phyloP scores from a whole-genome alignment of 2,888 invertebrate genomes.

The Drosophila maculinotata region DNA sequence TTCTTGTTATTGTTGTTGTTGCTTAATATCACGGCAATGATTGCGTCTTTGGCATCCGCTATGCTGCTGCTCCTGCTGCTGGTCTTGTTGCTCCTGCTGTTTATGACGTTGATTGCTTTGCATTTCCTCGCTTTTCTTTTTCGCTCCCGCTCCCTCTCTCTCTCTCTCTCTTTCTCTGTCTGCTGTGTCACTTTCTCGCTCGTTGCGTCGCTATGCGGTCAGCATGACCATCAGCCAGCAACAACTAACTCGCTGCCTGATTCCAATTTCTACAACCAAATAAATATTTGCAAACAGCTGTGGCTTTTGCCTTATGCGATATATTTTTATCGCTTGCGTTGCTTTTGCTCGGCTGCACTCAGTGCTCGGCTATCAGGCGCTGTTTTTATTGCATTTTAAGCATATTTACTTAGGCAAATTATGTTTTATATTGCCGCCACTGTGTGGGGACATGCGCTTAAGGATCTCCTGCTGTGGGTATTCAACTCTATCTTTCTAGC shows the following conservation, averaged over 20 bases:
- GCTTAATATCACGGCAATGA: constrained; percentile 20
- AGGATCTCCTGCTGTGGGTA: constrained; percentile 19
- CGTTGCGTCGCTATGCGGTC: constrained; percentile 13
- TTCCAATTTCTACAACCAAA: constrained; percentile 16
- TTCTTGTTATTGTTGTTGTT: constrained; percentile 23
- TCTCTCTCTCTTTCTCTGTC: constrained; percentile 13
- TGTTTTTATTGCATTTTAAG: constrained; percentile 58
- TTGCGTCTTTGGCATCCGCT: constrained; percentile 21
- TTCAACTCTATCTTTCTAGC: neutral
- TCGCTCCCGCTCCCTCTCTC: too few species aligned
- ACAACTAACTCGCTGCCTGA: constrained; percentile 15
- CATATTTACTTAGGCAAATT: constrained; percentile 64
- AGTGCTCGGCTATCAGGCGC: neutral
- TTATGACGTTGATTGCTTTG: constrained; percentile 77
- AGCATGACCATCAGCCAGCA: constrained; percentile 29
- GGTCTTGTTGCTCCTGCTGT: constrained; percentile 45
- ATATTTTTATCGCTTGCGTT: constrained; percentile 33
- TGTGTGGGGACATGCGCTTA: constrained; percentile 24
- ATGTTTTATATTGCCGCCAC: constrained; percentile 44
- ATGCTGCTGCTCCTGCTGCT: constrained; percentile 35
- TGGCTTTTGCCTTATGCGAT: constrained; percentile 7
- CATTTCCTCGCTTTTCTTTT: constrained; percentile 70
- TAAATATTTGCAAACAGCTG: constrained; percentile 25
- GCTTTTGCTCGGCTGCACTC: constrained; percentile 14
- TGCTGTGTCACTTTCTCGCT: too few species aligned